Evolutionary conservation across 2,797 vertebrate genomes (phyloP), one percentile per base, ranked within the genome.

Genomic region (Pangasius mekongensis): DNA sequence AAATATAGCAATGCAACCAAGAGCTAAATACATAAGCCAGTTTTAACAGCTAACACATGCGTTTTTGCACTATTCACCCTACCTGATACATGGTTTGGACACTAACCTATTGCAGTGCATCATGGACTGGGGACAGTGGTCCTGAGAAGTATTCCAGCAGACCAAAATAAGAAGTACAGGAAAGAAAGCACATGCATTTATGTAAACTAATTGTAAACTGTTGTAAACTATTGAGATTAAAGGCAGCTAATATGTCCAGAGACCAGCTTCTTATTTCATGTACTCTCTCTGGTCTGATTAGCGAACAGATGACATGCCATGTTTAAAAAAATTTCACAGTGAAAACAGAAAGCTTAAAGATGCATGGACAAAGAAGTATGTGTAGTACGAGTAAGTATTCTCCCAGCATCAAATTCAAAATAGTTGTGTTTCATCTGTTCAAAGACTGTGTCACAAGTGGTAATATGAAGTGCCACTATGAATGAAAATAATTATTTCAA

Each of bases 71-170:
- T 56, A 16, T 56, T 56, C 54, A 56, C 54, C 54, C 54, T 56
- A 56, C 14, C 16, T 54, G 54, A 16, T 54, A 54, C 54, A 54
- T 56, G 54, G 54, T 56, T 56, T 56, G 54, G 54, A 73, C 69
- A 73, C 20, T 39, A 73, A 43, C 36, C 36, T 74, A 16, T 39
- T 14, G 43, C 24, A 76, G 73, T 76, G 73, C 73, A 49, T 49
- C 43, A 76, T 76, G 43, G 73, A 27, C 24, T 49, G 73, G 24
- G 24, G 49, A 49, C 54, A 16, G 18, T 56, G 54, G 14, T 76
- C 73, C 43, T 27, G 73, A 76, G 73, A 73, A 43, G 22, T 73
- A 14, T 73, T 73, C 71, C 39, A 73, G 71, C 36, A 43, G 71
- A 24, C 39, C 39, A 36, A 69, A 69, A 33, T 8, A 13, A 54